These are phyloP conservation scores for Trichomycterus rosablanca DNA, from an alignment of 2,113 vertebrate genomes.

Conservation along the genomic window DNA sequence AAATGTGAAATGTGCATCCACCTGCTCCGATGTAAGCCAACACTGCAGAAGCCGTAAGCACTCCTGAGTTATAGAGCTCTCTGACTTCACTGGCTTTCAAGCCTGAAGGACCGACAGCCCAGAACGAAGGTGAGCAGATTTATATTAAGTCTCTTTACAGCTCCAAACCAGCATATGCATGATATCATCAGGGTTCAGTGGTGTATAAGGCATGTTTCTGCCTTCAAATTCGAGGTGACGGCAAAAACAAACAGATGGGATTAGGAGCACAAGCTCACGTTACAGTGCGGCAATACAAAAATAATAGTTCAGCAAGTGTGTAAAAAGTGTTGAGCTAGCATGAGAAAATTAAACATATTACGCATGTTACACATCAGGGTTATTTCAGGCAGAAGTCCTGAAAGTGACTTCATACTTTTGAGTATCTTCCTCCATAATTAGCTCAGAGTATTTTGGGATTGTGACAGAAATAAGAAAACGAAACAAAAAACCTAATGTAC, in stretches of 20 bases:
- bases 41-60: conserved; percentile 29
- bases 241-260: conserved; percentile 28
- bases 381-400: neutral
- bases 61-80: conserved; percentile 14
- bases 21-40: conserved; percentile 38
- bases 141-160: conserved; percentile 30
- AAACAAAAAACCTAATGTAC: neutral
- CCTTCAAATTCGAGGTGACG: conserved; percentile 12
- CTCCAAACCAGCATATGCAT: conserved; percentile 6
- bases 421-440: conserved; percentile 11
- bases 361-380: neutral
- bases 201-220: neutral
- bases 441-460: neutral
- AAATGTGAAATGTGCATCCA: conserved; percentile 32
- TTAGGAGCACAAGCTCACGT: conserved; percentile 16
- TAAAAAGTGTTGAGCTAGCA: neutral
- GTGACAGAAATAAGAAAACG: neutral
- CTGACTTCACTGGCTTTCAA: conserved; percentile 6
- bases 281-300: conserved; percentile 11
- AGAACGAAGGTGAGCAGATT: conserved; percentile 16
- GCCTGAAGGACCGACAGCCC: conserved; percentile 27
- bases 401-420: conserved; percentile 4
- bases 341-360: neutral
- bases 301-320: neutral
- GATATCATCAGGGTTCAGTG: conserved; percentile 22